A percentile compares a stretch with the other conserved stretches of the same genome.
phyloP scores from a whole-genome alignment of 2,113 vertebrate genomes.

The Ophthalmolycus amberensis region DNA sequence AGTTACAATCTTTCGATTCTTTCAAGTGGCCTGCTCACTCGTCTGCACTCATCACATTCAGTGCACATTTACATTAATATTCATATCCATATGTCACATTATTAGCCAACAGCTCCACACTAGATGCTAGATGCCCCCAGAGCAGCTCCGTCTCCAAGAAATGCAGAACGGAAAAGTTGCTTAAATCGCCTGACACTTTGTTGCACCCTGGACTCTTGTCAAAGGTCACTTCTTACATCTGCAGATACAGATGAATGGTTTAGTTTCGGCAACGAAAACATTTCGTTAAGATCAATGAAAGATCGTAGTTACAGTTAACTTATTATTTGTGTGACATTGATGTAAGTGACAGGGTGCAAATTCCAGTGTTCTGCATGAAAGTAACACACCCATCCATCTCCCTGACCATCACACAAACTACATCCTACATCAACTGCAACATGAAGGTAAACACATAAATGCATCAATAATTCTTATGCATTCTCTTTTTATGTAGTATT shows the following conservation, averaged over 20 bases:
- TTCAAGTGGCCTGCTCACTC: background rate
- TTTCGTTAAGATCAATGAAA: too few species aligned
- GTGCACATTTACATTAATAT: slow-evolving; percentile 10
- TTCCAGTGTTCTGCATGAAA: too few species aligned
- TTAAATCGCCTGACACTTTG: background rate
- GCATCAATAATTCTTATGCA: too few species aligned
- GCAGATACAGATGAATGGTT: background rate
- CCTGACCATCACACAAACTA: background rate
- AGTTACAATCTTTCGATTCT: background rate
- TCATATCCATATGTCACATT: background rate
- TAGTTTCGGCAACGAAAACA: background rate
- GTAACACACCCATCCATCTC: background rate
- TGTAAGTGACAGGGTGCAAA: too few species aligned
- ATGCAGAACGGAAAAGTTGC: background rate
- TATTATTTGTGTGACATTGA: too few species aligned
- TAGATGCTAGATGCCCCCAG: slow-evolving; percentile 1
- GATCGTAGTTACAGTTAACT: too few species aligned
- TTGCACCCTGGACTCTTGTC: background rate
- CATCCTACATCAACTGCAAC: too few species aligned
- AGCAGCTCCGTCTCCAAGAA: background rate
- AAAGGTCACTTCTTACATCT: background rate
- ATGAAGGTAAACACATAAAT: too few species aligned
- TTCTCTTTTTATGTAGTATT: too few species aligned
- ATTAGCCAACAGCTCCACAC: background rate
- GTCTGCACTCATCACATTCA: background rate